Percentiles rank a stretch among this genome's conserved stretches.
Conservation (phyloP, 2,888 invertebrate species). For the Gibbula magus region DNA sequence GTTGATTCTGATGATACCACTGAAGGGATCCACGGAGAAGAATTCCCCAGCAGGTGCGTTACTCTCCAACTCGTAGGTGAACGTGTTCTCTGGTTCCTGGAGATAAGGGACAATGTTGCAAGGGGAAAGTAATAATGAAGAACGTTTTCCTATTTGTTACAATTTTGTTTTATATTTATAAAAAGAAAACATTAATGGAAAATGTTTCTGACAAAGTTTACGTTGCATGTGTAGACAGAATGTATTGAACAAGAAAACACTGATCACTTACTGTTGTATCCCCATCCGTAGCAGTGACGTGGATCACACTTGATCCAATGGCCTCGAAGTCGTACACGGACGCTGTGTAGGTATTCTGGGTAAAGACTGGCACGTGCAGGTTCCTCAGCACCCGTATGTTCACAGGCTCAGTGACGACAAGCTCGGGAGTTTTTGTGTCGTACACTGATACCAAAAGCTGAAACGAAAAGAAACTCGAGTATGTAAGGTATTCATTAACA, state of each 20-base stretch:
- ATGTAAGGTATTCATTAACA: no score
- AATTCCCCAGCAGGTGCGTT: constrained; percentile 84
- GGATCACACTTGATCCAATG: constrained; percentile 58
- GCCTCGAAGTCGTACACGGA: constrained; percentile 59
- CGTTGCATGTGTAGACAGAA: no score
- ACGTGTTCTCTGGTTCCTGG: constrained; percentile 59
- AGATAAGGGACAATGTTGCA: neutral
- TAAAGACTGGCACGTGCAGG: constrained; percentile 62
- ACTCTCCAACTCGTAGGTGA: constrained; percentile 44
- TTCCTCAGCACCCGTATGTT: constrained; percentile 64
- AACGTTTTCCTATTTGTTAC: no score
- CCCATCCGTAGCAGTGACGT: constrained; percentile 60
- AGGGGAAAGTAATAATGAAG: no score
- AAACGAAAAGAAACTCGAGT: constrained; percentile 16
- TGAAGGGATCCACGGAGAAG: constrained; percentile 91
- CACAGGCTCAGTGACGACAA: constrained; percentile 55
- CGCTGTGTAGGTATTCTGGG: constrained; percentile 43
- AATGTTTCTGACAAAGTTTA: no score
- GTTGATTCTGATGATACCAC: constrained; percentile 86
- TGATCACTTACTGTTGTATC: constrained; percentile 62
- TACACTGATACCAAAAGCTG: constrained; percentile 61
- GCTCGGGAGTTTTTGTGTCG: constrained; percentile 61
- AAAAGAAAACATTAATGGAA: no score
- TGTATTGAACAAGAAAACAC: no score
- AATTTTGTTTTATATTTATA: no score